Percentiles rank a stretch among this genome's conserved stretches.
Conservation (phyloP, 2,797 vertebrate genomes). For the Iguana delicatissima region DNA sequence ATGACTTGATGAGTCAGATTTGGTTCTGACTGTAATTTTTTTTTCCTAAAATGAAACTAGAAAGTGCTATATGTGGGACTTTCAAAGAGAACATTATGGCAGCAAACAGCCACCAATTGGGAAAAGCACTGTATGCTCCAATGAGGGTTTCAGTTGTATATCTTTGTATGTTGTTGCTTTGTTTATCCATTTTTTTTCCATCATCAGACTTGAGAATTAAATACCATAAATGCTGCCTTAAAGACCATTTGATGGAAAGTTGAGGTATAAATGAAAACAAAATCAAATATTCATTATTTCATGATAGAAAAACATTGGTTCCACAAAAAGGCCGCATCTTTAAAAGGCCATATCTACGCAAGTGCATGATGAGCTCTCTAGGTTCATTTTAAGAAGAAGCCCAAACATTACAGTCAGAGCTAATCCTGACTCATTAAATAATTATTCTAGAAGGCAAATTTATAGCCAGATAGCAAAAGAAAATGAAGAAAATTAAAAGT, state of each 20-base stretch:
- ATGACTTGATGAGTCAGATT: too few relatives aligned
- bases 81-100: not conserved
- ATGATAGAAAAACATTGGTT: not conserved
- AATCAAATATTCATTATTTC: not conserved
- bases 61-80: not conserved
- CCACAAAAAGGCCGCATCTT: not conserved
- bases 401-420: conserved; percentile 38
- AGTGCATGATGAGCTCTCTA: not conserved
- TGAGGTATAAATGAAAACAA: not conserved
- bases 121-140: not conserved
- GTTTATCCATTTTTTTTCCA: too few relatives aligned
- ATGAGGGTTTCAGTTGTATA: not conserved
- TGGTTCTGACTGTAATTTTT: too few relatives aligned
- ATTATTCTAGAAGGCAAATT: conserved; percentile 55
- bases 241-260: not conserved
- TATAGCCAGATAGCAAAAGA: conserved; percentile 37
- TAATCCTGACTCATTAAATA: conserved; percentile 56
- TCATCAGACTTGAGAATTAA: not conserved
- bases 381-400: conserved; percentile 46
- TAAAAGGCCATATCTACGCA: not conserved
- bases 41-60: not conserved
- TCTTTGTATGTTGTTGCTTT: not conserved
- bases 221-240: not conserved
- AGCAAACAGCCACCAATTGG: not conserved
- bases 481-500: conserved; percentile 40